A percentile compares a stretch with the other conserved stretches of the same genome.
These are phyloP conservation scores for Benitochromis conjunctus DNA, from an alignment of 2,113 vertebrate genomes.

Conservation along the genomic window DNA sequence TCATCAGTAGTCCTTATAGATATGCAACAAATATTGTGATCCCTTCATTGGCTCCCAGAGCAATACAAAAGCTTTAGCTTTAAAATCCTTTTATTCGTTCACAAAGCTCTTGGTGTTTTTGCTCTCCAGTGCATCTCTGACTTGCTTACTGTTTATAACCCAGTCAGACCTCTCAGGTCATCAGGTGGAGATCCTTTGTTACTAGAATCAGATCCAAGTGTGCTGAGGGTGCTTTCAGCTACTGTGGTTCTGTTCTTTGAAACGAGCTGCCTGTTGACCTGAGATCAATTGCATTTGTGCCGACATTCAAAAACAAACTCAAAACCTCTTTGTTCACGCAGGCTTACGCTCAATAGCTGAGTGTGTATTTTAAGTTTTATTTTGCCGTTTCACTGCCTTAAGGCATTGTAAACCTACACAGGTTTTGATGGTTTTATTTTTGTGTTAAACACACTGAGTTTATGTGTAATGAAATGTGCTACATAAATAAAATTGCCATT, in stretches of 20 bases:
- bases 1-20: neutral
- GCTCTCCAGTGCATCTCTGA: neutral
- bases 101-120: neutral
- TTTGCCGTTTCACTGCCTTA: neutral
- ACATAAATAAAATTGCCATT: neutral
- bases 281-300: neutral
- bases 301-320: neutral
- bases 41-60: neutral
- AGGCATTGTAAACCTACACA: neutral
- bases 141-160: neutral
- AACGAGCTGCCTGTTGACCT: neutral
- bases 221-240: neutral
- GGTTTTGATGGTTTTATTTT: neutral
- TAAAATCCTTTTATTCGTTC: accelerated
- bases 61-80: neutral
- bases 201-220: neutral
- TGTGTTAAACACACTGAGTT: neutral
- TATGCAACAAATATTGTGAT: neutral
- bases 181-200: neutral
- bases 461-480: neutral
- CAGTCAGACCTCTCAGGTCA: neutral
- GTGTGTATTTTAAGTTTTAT: neutral
- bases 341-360: neutral
- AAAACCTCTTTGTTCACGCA: neutral
- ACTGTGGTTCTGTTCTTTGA: neutral